phyloP scores from a whole-genome alignment of 2,797 vertebrate species.

The Morus bassanus region DNA sequence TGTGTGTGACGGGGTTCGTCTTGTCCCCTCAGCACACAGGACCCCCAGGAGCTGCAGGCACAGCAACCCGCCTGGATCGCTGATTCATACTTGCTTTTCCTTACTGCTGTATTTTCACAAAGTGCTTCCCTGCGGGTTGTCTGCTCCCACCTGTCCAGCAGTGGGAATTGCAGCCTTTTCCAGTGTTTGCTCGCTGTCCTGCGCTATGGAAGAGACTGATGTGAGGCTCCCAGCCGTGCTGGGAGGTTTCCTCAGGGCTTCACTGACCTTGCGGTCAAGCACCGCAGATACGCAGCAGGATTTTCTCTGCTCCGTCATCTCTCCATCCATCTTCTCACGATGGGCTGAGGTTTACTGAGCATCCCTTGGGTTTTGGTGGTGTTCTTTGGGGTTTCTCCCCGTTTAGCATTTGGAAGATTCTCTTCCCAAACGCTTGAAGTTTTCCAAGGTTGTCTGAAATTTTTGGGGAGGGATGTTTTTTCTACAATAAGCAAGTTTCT shows the following conservation, averaged over 20 bases:
- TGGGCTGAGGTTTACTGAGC: background rate
- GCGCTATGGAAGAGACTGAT: rapidly evolving
- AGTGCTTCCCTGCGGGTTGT: background rate
- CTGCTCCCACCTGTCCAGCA: background rate
- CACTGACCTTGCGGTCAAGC: rapidly evolving
- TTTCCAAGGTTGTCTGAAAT: background rate
- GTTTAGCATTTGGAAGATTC: background rate
- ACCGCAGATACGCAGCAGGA: background rate
- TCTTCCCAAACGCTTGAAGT: background rate
- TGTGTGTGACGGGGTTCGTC: background rate
- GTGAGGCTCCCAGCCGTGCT: background rate
- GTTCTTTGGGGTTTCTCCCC: background rate
- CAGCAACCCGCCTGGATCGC: background rate
- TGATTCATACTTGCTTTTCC: background rate
- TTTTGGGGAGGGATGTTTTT: background rate
- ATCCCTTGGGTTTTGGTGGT: background rate
- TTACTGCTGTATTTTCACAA: background rate
- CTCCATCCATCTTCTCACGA: background rate
- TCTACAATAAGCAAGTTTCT: background rate
- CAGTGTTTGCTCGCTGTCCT: background rate
- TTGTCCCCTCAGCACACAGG: background rate
- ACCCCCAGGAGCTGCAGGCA: background rate
- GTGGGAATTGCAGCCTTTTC: background rate
- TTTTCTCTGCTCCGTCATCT: background rate
- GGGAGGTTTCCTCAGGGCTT: background rate